Percentiles rank a stretch among this genome's conserved stretches.
These are phyloP conservation scores for Apostichopus leukothele DNA, from an alignment of 53 echinoderm and acorn worm species.

Conservation along the genomic window DNA sequence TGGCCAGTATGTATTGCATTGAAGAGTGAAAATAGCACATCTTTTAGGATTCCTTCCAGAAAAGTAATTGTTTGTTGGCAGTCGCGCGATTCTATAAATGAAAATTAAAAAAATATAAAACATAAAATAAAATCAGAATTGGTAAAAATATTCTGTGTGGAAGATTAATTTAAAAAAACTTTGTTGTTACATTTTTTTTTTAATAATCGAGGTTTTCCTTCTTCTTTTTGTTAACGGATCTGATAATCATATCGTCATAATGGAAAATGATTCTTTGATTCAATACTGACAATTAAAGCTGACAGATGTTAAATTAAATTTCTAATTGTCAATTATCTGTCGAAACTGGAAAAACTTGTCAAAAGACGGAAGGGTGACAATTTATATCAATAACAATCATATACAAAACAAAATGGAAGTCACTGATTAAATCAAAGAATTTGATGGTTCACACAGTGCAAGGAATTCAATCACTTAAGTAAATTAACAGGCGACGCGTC, in stretches of 20 bases:
- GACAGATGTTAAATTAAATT: conserved; percentile 16
- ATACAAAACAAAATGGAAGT: background rate
- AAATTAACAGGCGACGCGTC: too few relatives aligned
- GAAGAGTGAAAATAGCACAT: too few relatives aligned
- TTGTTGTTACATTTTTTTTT: too few relatives aligned
- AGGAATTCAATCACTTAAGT: background rate
- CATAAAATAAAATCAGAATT: too few relatives aligned
- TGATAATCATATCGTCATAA: background rate
- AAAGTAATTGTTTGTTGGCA: too few relatives aligned
- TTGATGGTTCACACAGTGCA: background rate
- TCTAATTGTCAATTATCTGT: conserved; percentile 20
- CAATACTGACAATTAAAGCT: background rate
- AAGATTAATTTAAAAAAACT: too few relatives aligned
- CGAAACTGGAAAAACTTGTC: background rate
- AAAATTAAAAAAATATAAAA: too few relatives aligned
- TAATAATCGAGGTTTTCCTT: too few relatives aligned
- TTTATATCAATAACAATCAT: background rate
- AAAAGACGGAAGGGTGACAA: background rate
- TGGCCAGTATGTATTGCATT: too few relatives aligned
- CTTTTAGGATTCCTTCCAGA: too few relatives aligned
- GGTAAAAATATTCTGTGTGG: too few relatives aligned
- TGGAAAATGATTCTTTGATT: background rate
- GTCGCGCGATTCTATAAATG: background rate
- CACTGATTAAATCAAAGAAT: background rate
- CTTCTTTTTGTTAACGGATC: too few relatives aligned